Conservation (phyloP, 2,888 invertebrate species). For the Rhagonycha fulva region DNA sequence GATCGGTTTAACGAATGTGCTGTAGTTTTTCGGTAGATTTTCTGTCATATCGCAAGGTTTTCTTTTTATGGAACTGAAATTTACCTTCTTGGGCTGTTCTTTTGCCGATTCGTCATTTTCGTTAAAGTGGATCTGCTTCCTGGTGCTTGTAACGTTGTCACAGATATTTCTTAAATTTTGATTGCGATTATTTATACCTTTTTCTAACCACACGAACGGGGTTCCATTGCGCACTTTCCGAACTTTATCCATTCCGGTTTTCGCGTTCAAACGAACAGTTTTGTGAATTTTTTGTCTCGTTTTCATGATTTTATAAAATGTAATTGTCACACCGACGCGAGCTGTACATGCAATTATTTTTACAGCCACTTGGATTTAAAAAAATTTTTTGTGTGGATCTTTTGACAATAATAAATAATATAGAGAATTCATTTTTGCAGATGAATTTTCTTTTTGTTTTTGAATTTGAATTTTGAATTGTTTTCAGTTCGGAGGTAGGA, state of each 20-base stretch:
- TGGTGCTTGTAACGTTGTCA: not conserved
- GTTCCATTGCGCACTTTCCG: not conserved
- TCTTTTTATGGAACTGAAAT: not conserved
- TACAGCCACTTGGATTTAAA: not conserved
- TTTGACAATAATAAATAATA: too few relatives aligned
- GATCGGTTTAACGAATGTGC: constrained; percentile 25
- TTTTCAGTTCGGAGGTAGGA: too few relatives aligned
- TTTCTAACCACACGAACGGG: not conserved
- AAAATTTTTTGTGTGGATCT: too few relatives aligned
- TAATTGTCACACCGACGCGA: not conserved
- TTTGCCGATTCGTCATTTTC: not conserved
- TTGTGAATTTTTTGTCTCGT: not conserved
- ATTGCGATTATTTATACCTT: not conserved
- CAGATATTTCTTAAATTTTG: not conserved
- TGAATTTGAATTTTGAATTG: too few relatives aligned
- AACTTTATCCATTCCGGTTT: not conserved
- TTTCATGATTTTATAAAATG: not conserved
- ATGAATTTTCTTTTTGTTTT: too few relatives aligned
- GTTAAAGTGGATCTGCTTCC: not conserved
- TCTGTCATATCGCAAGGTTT: not conserved
- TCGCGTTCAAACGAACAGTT: not conserved
- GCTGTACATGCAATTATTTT: not conserved
- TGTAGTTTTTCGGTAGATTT: constrained; percentile 9
- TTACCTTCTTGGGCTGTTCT: not conserved
- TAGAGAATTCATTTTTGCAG: too few relatives aligned